These are phyloP conservation scores for Pimephales promelas DNA, from an alignment of 2,113 vertebrate species.

Conservation along the genomic window DNA sequence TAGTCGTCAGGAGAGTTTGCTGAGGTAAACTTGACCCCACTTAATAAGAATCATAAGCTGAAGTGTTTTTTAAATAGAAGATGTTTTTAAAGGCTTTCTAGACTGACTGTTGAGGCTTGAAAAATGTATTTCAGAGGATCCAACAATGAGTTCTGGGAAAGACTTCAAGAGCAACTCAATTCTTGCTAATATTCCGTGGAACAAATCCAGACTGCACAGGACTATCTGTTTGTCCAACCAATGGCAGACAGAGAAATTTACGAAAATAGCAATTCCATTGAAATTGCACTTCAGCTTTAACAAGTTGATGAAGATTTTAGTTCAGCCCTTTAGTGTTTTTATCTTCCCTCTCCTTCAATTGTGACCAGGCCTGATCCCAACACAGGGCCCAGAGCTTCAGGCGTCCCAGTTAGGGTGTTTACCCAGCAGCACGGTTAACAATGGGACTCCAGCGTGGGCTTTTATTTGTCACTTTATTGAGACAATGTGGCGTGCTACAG, in stretches of 20 bases:
- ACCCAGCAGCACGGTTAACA: constrained; percentile 68
- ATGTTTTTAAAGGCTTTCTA: background rate
- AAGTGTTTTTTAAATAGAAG: too few relatives aligned
- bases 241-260: background rate
- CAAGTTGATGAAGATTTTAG: background rate
- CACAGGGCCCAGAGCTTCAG: background rate
- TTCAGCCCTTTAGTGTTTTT: background rate
- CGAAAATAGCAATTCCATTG: background rate
- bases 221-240: background rate
- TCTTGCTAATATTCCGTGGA: background rate
- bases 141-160: too few relatives aligned
- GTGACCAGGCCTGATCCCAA: constrained; percentile 2
- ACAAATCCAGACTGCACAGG: background rate
- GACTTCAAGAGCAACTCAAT: background rate
- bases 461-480: constrained; percentile 83
- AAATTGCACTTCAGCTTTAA: background rate
- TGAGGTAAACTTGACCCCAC: too few relatives aligned
- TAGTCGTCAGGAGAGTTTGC: too few relatives aligned
- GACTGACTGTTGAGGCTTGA: background rate
- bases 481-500: constrained; percentile 72
- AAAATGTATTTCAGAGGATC: too few relatives aligned
- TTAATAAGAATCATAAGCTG: too few relatives aligned
- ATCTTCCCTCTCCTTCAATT: background rate
- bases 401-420: constrained; percentile 59
- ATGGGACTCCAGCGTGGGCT: constrained; percentile 74